Conservation (phyloP, 2,888 invertebrate genomes). For the Nephrotoma flavescens region DNA sequence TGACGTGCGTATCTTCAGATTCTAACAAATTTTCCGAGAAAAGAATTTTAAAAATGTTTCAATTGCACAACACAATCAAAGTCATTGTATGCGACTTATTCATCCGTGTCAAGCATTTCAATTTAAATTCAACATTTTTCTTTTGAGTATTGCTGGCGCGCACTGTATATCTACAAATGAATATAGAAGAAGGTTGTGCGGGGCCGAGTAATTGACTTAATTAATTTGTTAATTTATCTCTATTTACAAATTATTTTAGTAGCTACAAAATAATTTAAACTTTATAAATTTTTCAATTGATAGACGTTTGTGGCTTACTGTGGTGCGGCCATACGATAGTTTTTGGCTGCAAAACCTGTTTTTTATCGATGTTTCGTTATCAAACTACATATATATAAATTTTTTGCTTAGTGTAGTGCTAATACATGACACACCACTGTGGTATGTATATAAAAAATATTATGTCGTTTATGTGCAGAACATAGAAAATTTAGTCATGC, state of each 20-base stretch:
- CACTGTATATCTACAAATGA: neutral
- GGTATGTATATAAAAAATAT: neutral
- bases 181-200: neutral
- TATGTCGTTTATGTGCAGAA: neutral
- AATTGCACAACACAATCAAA: neutral
- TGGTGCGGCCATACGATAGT: neutral
- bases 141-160: neutral
- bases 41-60: neutral
- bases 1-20: neutral
- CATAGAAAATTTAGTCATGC: neutral
- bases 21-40: neutral
- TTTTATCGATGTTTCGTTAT: neutral
- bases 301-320: neutral
- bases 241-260: neutral
- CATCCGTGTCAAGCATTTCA: neutral
- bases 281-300: neutral
- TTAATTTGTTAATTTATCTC: neutral
- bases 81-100: neutral
- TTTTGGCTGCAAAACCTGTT: neutral
- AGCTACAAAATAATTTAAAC: neutral
- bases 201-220: neutral
- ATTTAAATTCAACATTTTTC: neutral
- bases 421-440: neutral
- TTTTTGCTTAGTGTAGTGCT: neutral
- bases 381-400: neutral